Evolutionary conservation across 2,888 invertebrate species (phyloP).

Genomic region (Pheosia gnoma): DNA sequence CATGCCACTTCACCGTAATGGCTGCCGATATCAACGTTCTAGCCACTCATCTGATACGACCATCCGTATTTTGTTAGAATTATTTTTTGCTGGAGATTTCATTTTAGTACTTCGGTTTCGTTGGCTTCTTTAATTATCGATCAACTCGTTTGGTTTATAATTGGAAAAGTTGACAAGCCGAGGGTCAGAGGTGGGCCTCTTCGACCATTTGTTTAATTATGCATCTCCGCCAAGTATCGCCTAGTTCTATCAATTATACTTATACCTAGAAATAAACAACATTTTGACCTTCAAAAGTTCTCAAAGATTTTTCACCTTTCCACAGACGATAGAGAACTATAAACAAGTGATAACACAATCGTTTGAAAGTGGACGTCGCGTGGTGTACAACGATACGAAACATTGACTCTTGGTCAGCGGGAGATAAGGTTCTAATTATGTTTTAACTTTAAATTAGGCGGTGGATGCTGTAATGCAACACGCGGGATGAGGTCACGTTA

Average conservation of each 20-base stretch:
- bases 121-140: too few species aligned
- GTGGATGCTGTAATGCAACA: slow-evolving; percentile 6
- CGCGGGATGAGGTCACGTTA: neutral
- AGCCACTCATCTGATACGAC: slow-evolving; percentile 19
- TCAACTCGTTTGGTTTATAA: too few species aligned
- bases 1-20: slow-evolving; percentile 37
- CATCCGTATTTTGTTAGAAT: neutral
- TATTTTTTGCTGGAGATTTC: neutral
- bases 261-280: too few species aligned
- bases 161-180: too few species aligned
- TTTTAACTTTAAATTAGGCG: slow-evolving; percentile 10
- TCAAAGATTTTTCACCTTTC: slow-evolving; percentile 20
- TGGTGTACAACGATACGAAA: slow-evolving; percentile 5
- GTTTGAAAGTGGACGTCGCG: slow-evolving; percentile 16
- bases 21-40: slow-evolving; percentile 24
- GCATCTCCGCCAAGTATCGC: too few species aligned
- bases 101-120: too few species aligned
- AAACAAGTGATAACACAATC: slow-evolving; percentile 21
- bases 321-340: slow-evolving; percentile 7
- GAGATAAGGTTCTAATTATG: slow-evolving; percentile 31
- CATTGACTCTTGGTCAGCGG: slow-evolving; percentile 23
- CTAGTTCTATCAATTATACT: too few species aligned
- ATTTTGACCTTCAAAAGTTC: slow-evolving; percentile 7
- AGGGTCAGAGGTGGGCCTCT: too few species aligned
- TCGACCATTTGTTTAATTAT: too few species aligned